phyloP scores from a whole-genome alignment of 2,797 vertebrate genomes.

The Choloepus didactylus region DNA sequence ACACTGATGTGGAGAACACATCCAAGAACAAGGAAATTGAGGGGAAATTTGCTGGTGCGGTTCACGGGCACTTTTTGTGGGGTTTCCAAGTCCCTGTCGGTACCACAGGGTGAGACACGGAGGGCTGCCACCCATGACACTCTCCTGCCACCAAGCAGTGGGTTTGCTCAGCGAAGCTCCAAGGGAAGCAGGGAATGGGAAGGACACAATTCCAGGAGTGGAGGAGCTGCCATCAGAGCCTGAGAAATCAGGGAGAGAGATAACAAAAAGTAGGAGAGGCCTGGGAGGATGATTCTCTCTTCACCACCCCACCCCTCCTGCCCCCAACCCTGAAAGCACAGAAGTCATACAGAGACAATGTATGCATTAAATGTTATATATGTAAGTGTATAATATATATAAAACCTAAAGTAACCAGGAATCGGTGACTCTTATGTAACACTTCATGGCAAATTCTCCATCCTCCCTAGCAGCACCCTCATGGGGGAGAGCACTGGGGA shows the following conservation, averaged over 20 bases:
- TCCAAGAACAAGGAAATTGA: slow-evolving; percentile 79
- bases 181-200: slow-evolving; percentile 16
- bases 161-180: slow-evolving; percentile 4
- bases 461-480: neutral
- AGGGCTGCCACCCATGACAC: slow-evolving; percentile 71
- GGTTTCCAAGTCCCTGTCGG: slow-evolving; percentile 80
- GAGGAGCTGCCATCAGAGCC: slow-evolving; percentile 63
- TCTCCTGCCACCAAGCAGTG: slow-evolving; percentile 75
- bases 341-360: neutral
- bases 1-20: slow-evolving; percentile 16
- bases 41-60: slow-evolving; percentile 83
- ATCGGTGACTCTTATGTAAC: neutral
- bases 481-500: neutral
- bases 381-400: neutral
- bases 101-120: slow-evolving; percentile 78
- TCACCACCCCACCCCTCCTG: neutral
- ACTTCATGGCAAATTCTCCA: neutral
- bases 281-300: neutral
- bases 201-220: slow-evolving; percentile 49
- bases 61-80: slow-evolving; percentile 83
- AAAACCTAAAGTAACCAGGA: neutral
- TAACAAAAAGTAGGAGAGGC: slow-evolving; percentile 31
- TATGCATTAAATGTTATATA: neutral
- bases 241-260: slow-evolving; percentile 54
- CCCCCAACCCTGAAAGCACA: neutral